phyloP scores from a whole-genome alignment of 2,888 invertebrate species.

The Mechanitis messenoides region DNA sequence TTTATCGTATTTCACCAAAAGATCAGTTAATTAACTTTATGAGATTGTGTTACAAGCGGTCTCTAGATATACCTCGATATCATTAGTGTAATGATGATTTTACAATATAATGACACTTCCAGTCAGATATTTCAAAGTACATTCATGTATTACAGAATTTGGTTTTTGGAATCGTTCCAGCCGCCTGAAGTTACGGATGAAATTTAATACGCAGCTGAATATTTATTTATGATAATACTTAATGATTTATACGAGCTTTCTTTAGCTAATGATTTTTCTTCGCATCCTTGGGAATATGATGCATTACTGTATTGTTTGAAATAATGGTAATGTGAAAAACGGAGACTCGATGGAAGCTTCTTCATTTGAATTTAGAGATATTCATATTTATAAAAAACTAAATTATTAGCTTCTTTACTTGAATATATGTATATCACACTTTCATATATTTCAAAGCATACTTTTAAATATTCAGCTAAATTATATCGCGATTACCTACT shows the following conservation, averaged over 20 bases:
- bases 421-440: too few relatives aligned
- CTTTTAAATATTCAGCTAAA: too few relatives aligned
- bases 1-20: too few relatives aligned
- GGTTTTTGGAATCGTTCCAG: conserved; percentile 57
- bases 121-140: conserved; percentile 1
- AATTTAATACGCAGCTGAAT: conserved; percentile 72
- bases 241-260: conserved; percentile 67
- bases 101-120: background rate
- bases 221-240: conserved; percentile 72
- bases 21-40: too few relatives aligned
- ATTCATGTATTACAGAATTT: conserved; percentile 38
- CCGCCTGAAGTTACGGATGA: conserved; percentile 50
- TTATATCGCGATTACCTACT: too few relatives aligned
- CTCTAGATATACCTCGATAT: too few relatives aligned
- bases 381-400: background rate
- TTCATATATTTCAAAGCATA: too few relatives aligned
- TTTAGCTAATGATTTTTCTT: conserved; percentile 58
- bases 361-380: background rate
- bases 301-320: conserved; percentile 18
- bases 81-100: background rate
- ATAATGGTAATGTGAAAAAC: conserved; percentile 10
- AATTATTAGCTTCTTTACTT: too few relatives aligned
- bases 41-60: too few relatives aligned
- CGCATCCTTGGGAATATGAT: conserved; percentile 20
- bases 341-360: conserved; percentile 7